Conservation (phyloP, 2,797 vertebrate genomes). For the Parauchenoglanis punctatus region DNA sequence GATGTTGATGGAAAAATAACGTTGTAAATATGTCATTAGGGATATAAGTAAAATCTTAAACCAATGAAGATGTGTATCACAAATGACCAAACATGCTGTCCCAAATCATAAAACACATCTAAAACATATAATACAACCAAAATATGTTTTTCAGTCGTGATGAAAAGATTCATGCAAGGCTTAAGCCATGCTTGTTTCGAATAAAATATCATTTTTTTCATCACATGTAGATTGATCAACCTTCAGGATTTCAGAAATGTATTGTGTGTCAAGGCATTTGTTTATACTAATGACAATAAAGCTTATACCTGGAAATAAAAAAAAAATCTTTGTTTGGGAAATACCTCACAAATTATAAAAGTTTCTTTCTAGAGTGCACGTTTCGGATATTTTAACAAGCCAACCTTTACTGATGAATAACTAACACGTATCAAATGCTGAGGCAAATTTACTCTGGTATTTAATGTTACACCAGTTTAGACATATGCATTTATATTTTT, state of each 20-base stretch:
- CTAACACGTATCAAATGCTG: no score
- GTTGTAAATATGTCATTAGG: neutral
- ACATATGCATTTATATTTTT: no score
- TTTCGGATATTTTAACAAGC: no score
- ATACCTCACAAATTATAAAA: no score
- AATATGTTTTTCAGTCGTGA: neutral
- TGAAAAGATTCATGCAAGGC: neutral
- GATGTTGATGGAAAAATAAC: neutral
- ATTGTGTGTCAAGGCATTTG: neutral
- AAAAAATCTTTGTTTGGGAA: neutral
- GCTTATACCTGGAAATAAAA: neutral
- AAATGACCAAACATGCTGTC: neutral
- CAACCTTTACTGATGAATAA: no score
- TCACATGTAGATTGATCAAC: neutral
- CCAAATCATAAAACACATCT: neutral
- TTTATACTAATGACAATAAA: neutral
- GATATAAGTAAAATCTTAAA: neutral
- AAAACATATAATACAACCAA: no score
- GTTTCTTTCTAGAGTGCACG: no score
- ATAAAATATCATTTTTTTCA: neutral
- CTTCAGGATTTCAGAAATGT: neutral
- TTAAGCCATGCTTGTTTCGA: neutral
- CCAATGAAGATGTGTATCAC: neutral
- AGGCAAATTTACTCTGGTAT: no score
- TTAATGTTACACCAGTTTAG: no score